phyloP scores from a whole-genome alignment of 1,140 invertebrate genomes.

The Mya arenaria region DNA sequence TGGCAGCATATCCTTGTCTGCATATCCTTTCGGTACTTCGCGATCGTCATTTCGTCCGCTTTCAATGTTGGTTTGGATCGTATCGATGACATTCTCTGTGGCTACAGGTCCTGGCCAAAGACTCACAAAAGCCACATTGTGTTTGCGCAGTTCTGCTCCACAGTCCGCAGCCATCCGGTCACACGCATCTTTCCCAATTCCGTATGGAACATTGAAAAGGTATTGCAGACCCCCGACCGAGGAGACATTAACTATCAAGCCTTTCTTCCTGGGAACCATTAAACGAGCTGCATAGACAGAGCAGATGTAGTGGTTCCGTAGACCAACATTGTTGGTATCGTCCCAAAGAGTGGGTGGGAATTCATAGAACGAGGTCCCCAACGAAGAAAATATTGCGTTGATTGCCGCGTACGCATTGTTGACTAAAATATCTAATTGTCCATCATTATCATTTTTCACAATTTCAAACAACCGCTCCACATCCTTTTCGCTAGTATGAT shows the following conservation, averaged over 20 bases:
- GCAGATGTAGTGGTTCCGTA: slow-evolving; percentile 81
- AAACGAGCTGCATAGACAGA: slow-evolving; percentile 79
- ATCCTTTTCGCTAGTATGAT: slow-evolving; percentile 80
- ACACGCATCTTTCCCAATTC: slow-evolving; percentile 79
- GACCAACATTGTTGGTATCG: slow-evolving; percentile 81
- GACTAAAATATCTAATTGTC: slow-evolving; percentile 82
- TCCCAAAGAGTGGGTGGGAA: slow-evolving; percentile 73
- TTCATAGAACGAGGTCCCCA: slow-evolving; percentile 78
- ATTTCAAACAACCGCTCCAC: slow-evolving; percentile 79
- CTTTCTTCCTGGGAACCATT: slow-evolving; percentile 79
- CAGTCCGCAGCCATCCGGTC: slow-evolving; percentile 81
- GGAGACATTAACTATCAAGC: slow-evolving; percentile 81
- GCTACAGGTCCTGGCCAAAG: slow-evolving; percentile 81
- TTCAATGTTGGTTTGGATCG: neutral
- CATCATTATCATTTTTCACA: slow-evolving; percentile 78
- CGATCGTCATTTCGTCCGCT: too few species aligned
- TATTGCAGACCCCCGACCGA: slow-evolving; percentile 81
- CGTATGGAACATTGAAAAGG: slow-evolving; percentile 80
- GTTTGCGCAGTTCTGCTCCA: slow-evolving; percentile 77
- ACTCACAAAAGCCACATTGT: slow-evolving; percentile 78
- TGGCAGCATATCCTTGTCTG: slow-evolving; percentile 4
- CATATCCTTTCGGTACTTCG: neutral
- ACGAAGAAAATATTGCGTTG: slow-evolving; percentile 63
- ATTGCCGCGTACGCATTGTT: slow-evolving; percentile 82
- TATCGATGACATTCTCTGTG: slow-evolving; percentile 73